phyloP scores from a whole-genome alignment of 2,888 invertebrate genomes.

The Catocala sponsa region DNA sequence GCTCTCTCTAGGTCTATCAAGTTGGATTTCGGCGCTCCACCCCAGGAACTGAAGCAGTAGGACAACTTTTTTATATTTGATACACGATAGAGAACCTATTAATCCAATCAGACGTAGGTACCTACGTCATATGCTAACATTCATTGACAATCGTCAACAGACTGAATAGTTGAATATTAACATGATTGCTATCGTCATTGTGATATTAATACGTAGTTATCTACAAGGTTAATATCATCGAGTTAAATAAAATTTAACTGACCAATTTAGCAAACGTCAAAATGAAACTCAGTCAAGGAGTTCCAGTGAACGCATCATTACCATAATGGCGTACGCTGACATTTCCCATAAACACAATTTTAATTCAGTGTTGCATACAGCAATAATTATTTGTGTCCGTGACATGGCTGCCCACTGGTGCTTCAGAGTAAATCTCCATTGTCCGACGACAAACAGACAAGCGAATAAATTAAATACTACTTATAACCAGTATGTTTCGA shows the following conservation, averaged over 20 bases:
- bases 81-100: no score
- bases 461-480: slow-evolving; percentile 31
- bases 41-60: no score
- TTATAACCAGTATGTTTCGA: slow-evolving; percentile 40
- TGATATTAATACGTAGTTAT: not conserved
- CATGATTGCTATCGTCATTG: no score
- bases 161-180: no score
- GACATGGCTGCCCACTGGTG: slow-evolving; percentile 64
- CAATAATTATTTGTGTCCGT: slow-evolving; percentile 64
- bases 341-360: slow-evolving; percentile 49
- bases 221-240: not conserved
- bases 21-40: no score
- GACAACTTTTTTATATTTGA: no score
- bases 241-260: not conserved
- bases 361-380: slow-evolving; percentile 45
- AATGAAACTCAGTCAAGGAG: slow-evolving; percentile 43
- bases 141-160: no score
- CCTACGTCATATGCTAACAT: no score
- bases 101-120: no score
- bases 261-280: no score
- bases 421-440: slow-evolving; percentile 46
- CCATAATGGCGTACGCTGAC: slow-evolving; percentile 30
- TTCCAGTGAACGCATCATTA: slow-evolving; percentile 20
- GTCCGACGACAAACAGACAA: slow-evolving; percentile 33
- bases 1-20: no score